phyloP scores from a whole-genome alignment of 1,140 invertebrate genomes.

The Sinella curviseta region DNA sequence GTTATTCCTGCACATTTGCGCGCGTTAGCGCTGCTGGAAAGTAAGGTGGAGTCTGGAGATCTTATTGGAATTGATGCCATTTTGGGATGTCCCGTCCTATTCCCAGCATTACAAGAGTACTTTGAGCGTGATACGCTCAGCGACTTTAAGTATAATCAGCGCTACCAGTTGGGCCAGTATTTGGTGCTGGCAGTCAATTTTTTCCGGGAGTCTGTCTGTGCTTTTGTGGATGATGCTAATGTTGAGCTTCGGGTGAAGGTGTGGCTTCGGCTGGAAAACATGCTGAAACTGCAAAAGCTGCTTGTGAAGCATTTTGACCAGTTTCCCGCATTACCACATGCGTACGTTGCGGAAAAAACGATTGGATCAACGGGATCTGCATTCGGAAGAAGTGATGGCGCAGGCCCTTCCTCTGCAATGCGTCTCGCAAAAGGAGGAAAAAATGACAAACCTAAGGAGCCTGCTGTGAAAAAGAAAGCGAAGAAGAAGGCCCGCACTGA shows the following conservation, averaged over 20 bases:
- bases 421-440: neutral
- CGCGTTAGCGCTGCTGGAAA: conserved; percentile 19
- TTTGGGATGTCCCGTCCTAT: conserved; percentile 40
- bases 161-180: conserved; percentile 34
- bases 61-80: conserved; percentile 42
- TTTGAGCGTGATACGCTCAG: conserved; percentile 8
- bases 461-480: neutral
- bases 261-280: conserved; percentile 37
- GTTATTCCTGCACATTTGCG: conserved; percentile 37
- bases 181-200: conserved; percentile 44
- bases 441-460: neutral
- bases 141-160: conserved; percentile 1
- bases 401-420: neutral
- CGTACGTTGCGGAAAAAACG: conserved; percentile 35
- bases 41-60: conserved; percentile 3
- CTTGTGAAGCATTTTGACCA: conserved; percentile 23
- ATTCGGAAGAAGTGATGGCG: neutral
- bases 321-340: conserved; percentile 33
- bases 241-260: conserved; percentile 35
- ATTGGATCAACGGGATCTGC: neutral
- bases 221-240: conserved; percentile 34
- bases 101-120: conserved; percentile 35
- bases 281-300: conserved; percentile 36
- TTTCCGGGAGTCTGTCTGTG: conserved; percentile 43
- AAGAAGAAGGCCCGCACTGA: conserved; percentile 29